These are phyloP conservation scores for Atherinosoma microstoma DNA, from an alignment of 2,797 vertebrate species.

Conservation along the genomic window DNA sequence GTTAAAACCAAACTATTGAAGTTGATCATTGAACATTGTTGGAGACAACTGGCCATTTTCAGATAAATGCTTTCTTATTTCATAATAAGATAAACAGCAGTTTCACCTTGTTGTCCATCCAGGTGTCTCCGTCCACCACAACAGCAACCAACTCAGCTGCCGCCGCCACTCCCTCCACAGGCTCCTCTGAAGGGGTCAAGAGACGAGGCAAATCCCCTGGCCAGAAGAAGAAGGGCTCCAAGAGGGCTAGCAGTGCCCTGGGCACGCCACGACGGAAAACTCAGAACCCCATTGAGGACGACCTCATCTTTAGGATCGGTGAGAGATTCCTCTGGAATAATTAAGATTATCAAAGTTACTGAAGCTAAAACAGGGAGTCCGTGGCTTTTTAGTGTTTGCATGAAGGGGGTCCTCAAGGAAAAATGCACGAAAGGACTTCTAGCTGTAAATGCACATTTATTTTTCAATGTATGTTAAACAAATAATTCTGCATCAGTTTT, in stretches of 20 bases:
- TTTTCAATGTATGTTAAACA: neutral
- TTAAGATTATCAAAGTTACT: too few species aligned
- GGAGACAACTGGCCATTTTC: too few species aligned
- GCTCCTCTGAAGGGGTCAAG: conserved; percentile 92
- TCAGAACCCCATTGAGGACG: conserved; percentile 97
- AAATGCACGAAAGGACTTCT: too few species aligned
- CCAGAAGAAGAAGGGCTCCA: conserved; percentile 94
- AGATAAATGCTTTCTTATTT: too few species aligned
- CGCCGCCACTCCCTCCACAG: conserved; percentile 81
- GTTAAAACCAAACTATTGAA: too few species aligned
- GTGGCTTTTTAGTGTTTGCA: too few species aligned
- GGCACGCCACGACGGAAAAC: conserved; percentile 93
- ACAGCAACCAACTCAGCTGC: conserved; percentile 81
- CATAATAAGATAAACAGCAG: neutral
- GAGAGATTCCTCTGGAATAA: conserved; percentile 40
- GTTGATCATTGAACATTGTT: too few species aligned
- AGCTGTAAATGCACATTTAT: neutral
- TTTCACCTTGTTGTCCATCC: neutral
- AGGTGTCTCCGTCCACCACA: conserved; percentile 88
- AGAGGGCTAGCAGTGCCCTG: conserved; percentile 94
- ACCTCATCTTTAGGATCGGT: conserved; percentile 96
- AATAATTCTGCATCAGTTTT: too few species aligned
- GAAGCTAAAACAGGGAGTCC: neutral
- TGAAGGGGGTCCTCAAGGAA: too few species aligned
- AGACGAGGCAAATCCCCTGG: conserved; percentile 94